phyloP scores from a whole-genome alignment of 2,797 vertebrate species.

The Artibeus jamaicensis region DNA sequence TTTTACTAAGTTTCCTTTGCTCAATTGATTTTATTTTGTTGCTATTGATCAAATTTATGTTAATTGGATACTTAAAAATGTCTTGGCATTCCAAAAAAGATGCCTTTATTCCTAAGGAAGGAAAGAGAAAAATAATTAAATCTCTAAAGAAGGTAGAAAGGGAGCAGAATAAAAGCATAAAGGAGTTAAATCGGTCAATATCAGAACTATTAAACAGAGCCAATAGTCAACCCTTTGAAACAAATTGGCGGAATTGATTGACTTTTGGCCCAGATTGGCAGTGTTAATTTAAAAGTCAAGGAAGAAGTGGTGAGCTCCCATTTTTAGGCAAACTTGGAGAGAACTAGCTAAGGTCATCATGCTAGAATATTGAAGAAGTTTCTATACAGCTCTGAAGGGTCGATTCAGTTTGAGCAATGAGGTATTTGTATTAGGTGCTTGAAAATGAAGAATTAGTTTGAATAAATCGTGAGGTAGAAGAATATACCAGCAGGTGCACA shows the following conservation, averaged over 20 bases:
- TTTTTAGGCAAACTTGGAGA: slow-evolving; percentile 23
- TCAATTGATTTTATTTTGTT: slow-evolving; percentile 17
- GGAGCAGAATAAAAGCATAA: slow-evolving; percentile 43
- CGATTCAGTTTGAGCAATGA: slow-evolving; percentile 56
- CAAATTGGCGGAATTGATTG: slow-evolving; percentile 29
- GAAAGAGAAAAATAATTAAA: background rate
- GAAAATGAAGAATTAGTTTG: slow-evolving; percentile 9
- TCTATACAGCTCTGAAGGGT: slow-evolving; percentile 40
- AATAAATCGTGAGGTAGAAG: background rate
- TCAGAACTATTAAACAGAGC: background rate
- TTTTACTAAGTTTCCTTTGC: slow-evolving; percentile 69
- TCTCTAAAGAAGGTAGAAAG: slow-evolving; percentile 28
- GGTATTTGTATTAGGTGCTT: slow-evolving; percentile 29
- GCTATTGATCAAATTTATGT: slow-evolving; percentile 41
- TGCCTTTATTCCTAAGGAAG: slow-evolving; percentile 50
- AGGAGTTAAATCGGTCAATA: background rate
- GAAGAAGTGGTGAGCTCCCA: slow-evolving; percentile 19
- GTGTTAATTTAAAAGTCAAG: background rate
- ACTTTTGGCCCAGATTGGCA: slow-evolving; percentile 13
- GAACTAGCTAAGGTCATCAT: slow-evolving; percentile 19
- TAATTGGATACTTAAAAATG: slow-evolving; percentile 20
- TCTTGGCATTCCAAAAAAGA: slow-evolving; percentile 48
- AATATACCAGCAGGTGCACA: background rate
- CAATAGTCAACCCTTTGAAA: background rate
- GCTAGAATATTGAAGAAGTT: slow-evolving; percentile 38